These are phyloP conservation scores for Paradisaea rubra DNA, from an alignment of 2,113 vertebrate species.

Conservation along the genomic window DNA sequence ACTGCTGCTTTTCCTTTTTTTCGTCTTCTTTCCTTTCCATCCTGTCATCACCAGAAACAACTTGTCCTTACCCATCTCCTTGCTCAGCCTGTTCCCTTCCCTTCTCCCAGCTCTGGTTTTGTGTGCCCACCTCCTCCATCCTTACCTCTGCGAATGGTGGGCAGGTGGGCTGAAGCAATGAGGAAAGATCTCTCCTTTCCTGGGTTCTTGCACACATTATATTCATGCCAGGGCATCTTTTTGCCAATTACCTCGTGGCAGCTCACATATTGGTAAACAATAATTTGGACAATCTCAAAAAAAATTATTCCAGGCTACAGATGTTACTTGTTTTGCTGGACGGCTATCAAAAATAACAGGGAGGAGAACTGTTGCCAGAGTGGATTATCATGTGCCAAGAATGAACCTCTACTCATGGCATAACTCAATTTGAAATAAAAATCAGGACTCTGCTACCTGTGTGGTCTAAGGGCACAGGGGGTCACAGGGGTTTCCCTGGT, in stretches of 20 bases:
- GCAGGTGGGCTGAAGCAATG: neutral
- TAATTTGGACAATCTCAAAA: neutral
- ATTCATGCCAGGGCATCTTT: neutral
- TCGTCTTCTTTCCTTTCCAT: neutral
- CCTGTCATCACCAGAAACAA: neutral
- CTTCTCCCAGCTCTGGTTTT: neutral
- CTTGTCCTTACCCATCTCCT: neutral
- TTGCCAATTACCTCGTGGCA: neutral
- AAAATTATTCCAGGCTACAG: neutral
- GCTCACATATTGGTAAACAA: neutral
- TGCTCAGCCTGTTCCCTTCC: neutral
- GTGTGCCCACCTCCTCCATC: neutral
- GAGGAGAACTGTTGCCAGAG: neutral
- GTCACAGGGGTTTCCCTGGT: neutral
- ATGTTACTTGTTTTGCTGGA: constrained; percentile 6
- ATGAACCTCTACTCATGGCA: neutral
- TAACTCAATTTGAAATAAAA: neutral
- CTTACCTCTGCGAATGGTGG: accelerated
- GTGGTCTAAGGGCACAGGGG: neutral
- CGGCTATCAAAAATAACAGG: neutral
- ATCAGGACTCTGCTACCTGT: neutral
- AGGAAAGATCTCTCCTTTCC: neutral
- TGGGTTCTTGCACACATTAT: neutral
- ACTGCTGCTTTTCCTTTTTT: neutral
- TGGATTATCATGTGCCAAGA: neutral